Percentiles rank a stretch among this genome's conserved stretches.
phyloP scores from a whole-genome alignment of 2,113 vertebrate species.

The Delphinapterus leucas region DNA sequence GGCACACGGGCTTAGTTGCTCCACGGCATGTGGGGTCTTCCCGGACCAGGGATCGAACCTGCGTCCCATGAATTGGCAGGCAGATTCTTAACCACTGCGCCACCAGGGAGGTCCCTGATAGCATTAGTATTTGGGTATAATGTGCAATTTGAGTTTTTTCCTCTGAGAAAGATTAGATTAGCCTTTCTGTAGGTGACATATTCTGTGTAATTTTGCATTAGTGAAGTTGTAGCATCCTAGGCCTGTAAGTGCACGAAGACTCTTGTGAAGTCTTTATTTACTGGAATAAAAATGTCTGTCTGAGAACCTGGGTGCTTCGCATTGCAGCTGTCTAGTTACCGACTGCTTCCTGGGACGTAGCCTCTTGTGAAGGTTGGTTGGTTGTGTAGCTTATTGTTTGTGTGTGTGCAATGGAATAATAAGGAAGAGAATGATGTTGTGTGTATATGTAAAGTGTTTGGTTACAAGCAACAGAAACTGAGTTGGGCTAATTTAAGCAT shows the following conservation, averaged over 20 bases:
- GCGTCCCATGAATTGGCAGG: too few relatives aligned
- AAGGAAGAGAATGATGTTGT: slow-evolving; percentile 3
- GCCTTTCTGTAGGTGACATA: background rate
- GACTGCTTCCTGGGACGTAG: background rate
- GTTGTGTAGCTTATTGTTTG: background rate
- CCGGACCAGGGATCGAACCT: too few relatives aligned
- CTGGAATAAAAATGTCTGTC: background rate
- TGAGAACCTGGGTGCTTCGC: slow-evolving; percentile 44
- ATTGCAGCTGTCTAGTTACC: background rate
- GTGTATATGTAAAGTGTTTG: background rate
- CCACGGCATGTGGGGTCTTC: too few relatives aligned
- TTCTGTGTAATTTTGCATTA: background rate
- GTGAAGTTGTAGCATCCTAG: background rate
- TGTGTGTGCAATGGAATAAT: slow-evolving; percentile 16
- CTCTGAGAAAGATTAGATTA: slow-evolving; percentile 6
- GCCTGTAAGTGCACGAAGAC: background rate
- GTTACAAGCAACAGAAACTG: background rate
- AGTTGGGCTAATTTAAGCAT: background rate
- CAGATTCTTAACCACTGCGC: too few relatives aligned
- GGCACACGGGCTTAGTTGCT: too few relatives aligned
- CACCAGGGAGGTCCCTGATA: too few relatives aligned
- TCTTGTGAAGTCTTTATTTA: background rate
- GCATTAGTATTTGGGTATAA: background rate
- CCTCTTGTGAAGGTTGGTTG: background rate
- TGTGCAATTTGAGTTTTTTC: background rate